phyloP scores from a whole-genome alignment of 2,113 vertebrate species.

The Heterochromis multidens region DNA sequence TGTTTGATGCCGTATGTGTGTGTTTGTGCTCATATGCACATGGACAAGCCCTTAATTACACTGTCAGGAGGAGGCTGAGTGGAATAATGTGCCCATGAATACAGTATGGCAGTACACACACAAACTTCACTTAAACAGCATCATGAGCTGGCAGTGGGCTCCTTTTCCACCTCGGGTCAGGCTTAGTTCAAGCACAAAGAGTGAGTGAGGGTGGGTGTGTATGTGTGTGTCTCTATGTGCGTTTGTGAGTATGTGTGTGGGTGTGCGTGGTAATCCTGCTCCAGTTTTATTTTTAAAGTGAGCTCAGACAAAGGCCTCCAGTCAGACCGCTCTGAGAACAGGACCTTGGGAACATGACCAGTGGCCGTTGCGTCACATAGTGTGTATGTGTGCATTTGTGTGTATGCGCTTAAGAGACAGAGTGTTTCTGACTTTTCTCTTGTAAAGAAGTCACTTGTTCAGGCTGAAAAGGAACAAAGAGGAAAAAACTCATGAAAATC shows the following conservation, averaged over 20 bases:
- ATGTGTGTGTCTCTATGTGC: constrained; percentile 33
- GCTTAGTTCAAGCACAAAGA: constrained; percentile 67
- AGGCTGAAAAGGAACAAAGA: constrained; percentile 40
- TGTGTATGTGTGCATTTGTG: constrained; percentile 43
- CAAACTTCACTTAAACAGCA: constrained; percentile 58
- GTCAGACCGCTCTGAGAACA: constrained; percentile 79
- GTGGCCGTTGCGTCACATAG: constrained; percentile 74
- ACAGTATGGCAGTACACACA: constrained; percentile 24
- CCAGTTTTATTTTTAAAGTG: constrained; percentile 81
- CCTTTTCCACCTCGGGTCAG: constrained; percentile 71
- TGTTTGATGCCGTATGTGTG: not conserved
- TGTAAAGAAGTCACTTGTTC: constrained; percentile 68
- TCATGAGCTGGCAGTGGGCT: constrained; percentile 68
- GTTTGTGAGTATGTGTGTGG: constrained; percentile 36
- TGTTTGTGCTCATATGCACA: constrained; percentile 9
- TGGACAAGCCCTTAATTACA: constrained; percentile 56
- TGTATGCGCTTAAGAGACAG: constrained; percentile 16
- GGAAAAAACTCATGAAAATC: constrained; percentile 52
- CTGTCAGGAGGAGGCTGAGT: constrained; percentile 36
- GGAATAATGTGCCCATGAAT: constrained; percentile 50
- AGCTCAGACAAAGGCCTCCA: constrained; percentile 79
- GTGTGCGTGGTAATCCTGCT: constrained; percentile 66
- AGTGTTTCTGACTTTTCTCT: constrained; percentile 40
- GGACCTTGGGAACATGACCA: constrained; percentile 81
- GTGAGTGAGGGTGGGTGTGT: constrained; percentile 31